phyloP scores from a whole-genome alignment of 2,113 vertebrate species.

The Eonycteris spelaea region DNA sequence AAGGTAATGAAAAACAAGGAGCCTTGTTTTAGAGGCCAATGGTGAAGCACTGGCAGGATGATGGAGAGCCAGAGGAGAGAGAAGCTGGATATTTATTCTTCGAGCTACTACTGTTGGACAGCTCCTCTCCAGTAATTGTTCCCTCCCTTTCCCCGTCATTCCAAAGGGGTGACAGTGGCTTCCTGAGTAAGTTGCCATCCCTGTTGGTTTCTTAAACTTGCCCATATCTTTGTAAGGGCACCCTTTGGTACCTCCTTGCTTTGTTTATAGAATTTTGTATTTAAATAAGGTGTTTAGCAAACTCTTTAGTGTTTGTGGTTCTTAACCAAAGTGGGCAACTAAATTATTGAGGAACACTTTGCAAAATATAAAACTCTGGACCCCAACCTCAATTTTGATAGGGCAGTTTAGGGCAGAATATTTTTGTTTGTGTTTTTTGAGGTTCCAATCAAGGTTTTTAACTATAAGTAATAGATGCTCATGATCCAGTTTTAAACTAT shows the following conservation, averaged over 20 bases:
- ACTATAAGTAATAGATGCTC: not conserved
- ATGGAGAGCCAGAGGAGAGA: too few relatives aligned
- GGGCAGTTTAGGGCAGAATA: not conserved
- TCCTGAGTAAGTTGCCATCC: too few relatives aligned
- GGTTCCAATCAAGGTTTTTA: not conserved
- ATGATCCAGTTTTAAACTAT: not conserved
- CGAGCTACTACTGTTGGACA: too few relatives aligned
- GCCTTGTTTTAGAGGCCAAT: not conserved
- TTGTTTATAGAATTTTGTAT: not conserved
- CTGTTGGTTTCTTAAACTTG: too few relatives aligned
- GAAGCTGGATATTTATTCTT: too few relatives aligned
- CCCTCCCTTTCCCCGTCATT: too few relatives aligned
- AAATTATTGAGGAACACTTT: not conserved
- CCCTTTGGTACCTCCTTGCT: too few relatives aligned
- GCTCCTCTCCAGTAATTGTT: too few relatives aligned
- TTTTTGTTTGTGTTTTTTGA: not conserved
- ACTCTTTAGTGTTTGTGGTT: not conserved
- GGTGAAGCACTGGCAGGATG: too few relatives aligned
- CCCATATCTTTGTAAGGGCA: too few relatives aligned
- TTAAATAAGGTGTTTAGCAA: constrained; percentile 4
- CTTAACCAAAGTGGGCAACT: not conserved
- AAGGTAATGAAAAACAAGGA: not conserved
- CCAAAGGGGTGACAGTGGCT: too few relatives aligned
- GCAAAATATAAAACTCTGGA: not conserved
- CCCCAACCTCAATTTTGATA: not conserved